Percentiles rank a stretch among this genome's conserved stretches.
These are phyloP conservation scores for Palaemon carinicauda DNA, from an alignment of 1,140 invertebrate species.

Conservation along the genomic window DNA sequence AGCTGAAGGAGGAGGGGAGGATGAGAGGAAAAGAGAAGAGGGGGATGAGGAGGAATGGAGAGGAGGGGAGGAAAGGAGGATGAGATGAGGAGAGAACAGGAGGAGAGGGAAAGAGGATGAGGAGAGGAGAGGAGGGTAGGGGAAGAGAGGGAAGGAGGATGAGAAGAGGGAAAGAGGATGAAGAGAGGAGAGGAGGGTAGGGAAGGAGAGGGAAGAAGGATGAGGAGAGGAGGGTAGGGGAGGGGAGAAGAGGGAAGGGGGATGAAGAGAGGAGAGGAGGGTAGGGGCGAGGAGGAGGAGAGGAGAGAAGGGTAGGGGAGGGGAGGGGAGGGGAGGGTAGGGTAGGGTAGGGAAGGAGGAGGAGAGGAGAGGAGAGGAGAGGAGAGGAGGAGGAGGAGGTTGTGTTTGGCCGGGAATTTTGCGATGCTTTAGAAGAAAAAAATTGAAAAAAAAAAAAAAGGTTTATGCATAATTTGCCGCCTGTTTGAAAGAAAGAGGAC, in stretches of 20 bases:
- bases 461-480: too few relatives aligned
- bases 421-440: too few relatives aligned
- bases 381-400: neutral
- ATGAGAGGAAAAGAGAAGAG: neutral
- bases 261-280: neutral
- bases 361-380: neutral
- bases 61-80: neutral
- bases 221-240: neutral
- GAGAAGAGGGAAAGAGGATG: neutral
- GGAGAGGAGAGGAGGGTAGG: neutral
- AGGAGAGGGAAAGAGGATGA: neutral
- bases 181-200: neutral
- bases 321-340: neutral
- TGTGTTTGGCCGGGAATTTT: too few relatives aligned
- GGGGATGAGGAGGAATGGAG: neutral
- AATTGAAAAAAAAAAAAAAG: too few relatives aligned
- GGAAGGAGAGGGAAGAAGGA: neutral
- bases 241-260: neutral
- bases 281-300: neutral
- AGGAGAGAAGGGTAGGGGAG: neutral
- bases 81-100: neutral
- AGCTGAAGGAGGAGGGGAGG: neutral
- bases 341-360: neutral
- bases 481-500: too few relatives aligned
- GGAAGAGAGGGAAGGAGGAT: neutral